These are phyloP conservation scores for Acipenser transmontanus DNA, from an alignment of 2,797 vertebrate species.

Conservation along the genomic window DNA sequence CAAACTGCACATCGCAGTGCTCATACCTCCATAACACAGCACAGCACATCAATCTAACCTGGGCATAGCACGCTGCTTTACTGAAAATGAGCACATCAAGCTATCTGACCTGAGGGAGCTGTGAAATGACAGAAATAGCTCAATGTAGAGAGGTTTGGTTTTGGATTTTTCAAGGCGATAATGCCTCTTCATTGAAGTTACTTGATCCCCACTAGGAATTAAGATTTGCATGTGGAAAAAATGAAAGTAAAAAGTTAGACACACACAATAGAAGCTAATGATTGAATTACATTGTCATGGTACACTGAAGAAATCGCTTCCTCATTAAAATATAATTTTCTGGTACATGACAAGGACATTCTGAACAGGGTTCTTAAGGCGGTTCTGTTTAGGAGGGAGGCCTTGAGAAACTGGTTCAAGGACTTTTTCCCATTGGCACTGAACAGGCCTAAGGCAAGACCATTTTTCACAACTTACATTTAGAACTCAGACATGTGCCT, in stretches of 20 bases:
- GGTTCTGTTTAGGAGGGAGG: slow-evolving; percentile 33
- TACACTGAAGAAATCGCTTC: background rate
- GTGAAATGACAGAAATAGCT: slow-evolving; percentile 17
- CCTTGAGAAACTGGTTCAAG: slow-evolving; percentile 40
- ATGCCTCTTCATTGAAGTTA: background rate
- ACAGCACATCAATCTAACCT: too few species aligned
- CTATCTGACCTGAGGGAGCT: too few species aligned
- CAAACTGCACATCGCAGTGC: too few species aligned
- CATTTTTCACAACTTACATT: slow-evolving; percentile 20
- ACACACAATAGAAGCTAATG: too few species aligned
- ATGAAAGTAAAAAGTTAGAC: too few species aligned
- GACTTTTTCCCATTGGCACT: slow-evolving; percentile 29
- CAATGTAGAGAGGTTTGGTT: slow-evolving; percentile 32
- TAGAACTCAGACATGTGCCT: slow-evolving; percentile 38
- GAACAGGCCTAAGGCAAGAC: slow-evolving; percentile 25
- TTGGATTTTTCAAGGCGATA: slow-evolving; percentile 6
- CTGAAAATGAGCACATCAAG: too few species aligned
- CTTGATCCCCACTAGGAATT: too few species aligned
- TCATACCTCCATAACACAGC: too few species aligned
- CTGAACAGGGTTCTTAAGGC: slow-evolving; percentile 29
- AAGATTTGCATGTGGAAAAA: too few species aligned
- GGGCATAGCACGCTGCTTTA: too few species aligned
- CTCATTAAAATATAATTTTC: background rate
- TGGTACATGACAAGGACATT: slow-evolving; percentile 15
- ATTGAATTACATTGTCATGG: background rate